phyloP scores from a whole-genome alignment of 1,140 invertebrate species.

The Diorhabda carinulata region DNA sequence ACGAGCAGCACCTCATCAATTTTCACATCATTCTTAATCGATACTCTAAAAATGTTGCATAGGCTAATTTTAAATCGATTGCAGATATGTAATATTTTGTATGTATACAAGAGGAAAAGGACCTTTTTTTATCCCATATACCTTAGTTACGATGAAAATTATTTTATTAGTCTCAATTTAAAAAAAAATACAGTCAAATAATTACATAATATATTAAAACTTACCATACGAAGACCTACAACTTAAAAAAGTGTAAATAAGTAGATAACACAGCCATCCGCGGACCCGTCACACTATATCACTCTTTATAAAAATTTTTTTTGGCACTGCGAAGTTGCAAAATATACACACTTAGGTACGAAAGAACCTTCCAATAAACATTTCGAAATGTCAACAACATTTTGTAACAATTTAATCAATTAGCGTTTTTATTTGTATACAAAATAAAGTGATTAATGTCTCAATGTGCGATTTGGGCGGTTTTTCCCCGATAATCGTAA shows the following conservation, averaged over 20 bases:
- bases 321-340: not conserved
- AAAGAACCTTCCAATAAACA: too few species aligned
- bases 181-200: constrained; percentile 17
- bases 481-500: too few species aligned
- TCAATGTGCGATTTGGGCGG: too few species aligned
- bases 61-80: too few species aligned
- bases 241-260: not conserved
- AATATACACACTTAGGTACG: not conserved
- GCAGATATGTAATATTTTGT: too few species aligned
- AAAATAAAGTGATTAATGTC: too few species aligned
- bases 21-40: too few species aligned
- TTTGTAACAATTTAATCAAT: too few species aligned
- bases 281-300: constrained; percentile 5
- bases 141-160: constrained; percentile 9
- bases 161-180: constrained; percentile 13
- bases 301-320: not conserved
- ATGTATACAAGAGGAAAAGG: constrained; percentile 6
- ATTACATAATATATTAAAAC: constrained; percentile 12
- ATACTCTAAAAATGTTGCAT: too few species aligned
- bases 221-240: constrained; percentile 20
- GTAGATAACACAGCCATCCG: constrained; percentile 1
- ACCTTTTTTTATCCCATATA: constrained; percentile 15
- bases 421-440: too few species aligned
- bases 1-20: too few species aligned
- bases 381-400: too few species aligned